Conservation (phyloP, 1,140 invertebrate species). For the Scaptodrosophila lebanonensis region DNA sequence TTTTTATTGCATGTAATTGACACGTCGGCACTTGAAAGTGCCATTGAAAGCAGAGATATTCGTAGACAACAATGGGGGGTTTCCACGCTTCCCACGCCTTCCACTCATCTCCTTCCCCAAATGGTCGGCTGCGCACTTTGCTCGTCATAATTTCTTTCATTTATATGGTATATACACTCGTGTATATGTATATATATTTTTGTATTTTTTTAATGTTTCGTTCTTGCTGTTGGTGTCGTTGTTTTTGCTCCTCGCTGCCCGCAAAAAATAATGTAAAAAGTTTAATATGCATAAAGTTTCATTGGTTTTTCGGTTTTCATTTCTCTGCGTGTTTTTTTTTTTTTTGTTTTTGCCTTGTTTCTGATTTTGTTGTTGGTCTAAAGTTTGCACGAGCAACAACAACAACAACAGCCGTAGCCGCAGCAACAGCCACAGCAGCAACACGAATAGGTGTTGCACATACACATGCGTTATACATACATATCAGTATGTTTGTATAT, state of each 20-base stretch:
- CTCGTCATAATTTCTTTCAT: no score
- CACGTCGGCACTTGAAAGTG: no score
- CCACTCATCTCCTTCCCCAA: no score
- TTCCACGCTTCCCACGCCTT: no score
- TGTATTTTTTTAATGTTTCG: constrained; percentile 23
- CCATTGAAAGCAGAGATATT: no score
- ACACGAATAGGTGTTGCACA: not conserved
- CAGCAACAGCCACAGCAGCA: constrained; percentile 7
- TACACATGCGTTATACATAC: constrained; percentile 49
- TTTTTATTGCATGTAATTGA: no score
- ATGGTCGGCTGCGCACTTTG: no score
- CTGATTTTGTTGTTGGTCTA: not conserved
- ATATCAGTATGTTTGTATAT: no score
- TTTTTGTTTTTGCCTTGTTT: constrained; percentile 2
- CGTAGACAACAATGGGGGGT: no score
- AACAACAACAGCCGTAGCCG: constrained; percentile 8
- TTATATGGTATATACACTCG: no score
- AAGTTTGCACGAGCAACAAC: constrained; percentile 10
- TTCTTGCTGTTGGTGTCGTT: constrained; percentile 9
- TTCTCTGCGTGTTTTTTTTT: constrained; percentile 16
- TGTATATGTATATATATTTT: constrained; percentile 3
- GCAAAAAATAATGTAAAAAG: constrained; percentile 72
- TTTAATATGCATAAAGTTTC: constrained; percentile 72
- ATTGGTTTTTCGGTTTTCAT: constrained; percentile 49
- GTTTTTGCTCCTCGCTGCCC: constrained; percentile 51